Base-by-base conservation (phyloP, 2,797 vertebrate genomes). In the Micropoecilia bifurca region DNA sequence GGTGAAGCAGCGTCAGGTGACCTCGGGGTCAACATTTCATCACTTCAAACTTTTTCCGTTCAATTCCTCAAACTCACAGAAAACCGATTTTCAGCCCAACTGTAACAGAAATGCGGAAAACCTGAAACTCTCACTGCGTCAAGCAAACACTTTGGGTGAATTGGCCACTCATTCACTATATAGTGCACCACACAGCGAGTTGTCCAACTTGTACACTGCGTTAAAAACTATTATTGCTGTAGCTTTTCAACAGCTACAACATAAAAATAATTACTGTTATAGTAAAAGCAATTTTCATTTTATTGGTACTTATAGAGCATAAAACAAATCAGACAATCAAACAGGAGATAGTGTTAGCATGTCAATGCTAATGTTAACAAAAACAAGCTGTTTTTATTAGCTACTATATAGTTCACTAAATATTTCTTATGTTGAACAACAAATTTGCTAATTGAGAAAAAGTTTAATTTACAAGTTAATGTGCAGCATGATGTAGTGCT, bases 81-180 rank as follows among this genome's bases (percentile, higher is more conserved):
- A 83, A 63, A 74, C 71, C 71, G 68, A 72, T 80, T 90, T 91
- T 80, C 72, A 83, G 85, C 81, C 78, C 66, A 75, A 89, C 83
- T 91, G 90, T 84, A 81, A 88, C 9, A 92, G 68, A 76, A 85
- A 80, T 76, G 72, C 50, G 85, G 63, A 76, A 85, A 85, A 82
- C 77, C 87, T 78, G 71, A 90, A 80, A 87, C 90, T 92, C 81
- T 91, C 82, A 92, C 74, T 93, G 88, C 86, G 85, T 71, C 68
- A 71, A 45, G 68, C 41, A 45, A 43, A 28, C 39, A 25, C 68
- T 71, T 71, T 46, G 41, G 41, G 68, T 71, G 68, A 71, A 71
- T 28, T 71, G 43, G 43, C 43, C 41, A 71, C 43, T 71, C 41
- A 28, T 71, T 71, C 68, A 71, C 68, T 71, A 71, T 71, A 45